These are phyloP conservation scores for Nestor notabilis DNA, from an alignment of 2,113 vertebrate genomes.

Conservation along the genomic window DNA sequence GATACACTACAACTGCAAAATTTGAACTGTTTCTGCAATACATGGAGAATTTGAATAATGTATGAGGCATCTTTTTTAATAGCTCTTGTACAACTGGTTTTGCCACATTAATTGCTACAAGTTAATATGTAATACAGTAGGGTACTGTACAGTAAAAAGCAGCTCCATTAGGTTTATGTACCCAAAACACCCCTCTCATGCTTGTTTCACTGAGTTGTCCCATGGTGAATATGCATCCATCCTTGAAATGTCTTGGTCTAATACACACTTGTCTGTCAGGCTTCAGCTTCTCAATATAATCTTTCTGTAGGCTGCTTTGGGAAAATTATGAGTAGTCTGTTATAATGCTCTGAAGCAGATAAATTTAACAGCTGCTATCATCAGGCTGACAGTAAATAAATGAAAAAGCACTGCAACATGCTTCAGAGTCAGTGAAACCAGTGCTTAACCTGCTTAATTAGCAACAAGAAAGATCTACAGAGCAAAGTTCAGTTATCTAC, in stretches of 20 bases:
- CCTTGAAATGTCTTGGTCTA: background rate
- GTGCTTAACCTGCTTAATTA: background rate
- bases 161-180: background rate
- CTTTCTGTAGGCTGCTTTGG: background rate
- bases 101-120: background rate
- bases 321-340: background rate
- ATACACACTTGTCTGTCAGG: background rate
- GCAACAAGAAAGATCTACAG: background rate
- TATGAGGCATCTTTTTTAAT: background rate
- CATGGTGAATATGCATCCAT: background rate
- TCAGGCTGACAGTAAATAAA: background rate
- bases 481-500: background rate
- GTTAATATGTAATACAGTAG: constrained; percentile 27
- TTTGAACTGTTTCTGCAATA: background rate
- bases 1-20: background rate
- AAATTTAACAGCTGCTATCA: background rate
- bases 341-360: background rate
- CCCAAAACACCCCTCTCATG: background rate
- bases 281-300: background rate
- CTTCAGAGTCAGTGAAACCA: background rate
- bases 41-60: background rate
- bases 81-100: constrained; percentile 52
- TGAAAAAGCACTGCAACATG: background rate
- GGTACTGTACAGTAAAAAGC: background rate
- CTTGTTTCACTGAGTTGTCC: background rate